Conservation (phyloP, 2,113 vertebrate species). For the Triplophysa rosa region DNA sequence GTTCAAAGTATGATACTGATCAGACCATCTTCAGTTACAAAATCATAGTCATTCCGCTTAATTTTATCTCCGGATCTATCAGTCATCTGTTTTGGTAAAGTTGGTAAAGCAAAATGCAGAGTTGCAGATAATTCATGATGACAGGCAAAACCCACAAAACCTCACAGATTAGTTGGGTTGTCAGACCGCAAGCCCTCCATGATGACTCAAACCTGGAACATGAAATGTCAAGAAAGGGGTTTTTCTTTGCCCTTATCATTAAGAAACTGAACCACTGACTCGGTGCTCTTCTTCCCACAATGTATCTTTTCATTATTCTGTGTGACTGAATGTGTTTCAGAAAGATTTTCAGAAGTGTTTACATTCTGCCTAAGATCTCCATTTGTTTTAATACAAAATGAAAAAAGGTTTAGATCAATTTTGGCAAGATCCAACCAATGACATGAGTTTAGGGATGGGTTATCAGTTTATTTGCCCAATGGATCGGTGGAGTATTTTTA, state of each 20-base stretch:
- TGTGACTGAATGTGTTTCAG: slow-evolving; percentile 18
- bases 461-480: too few relatives aligned
- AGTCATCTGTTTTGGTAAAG: background rate
- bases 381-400: too few relatives aligned
- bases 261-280: slow-evolving; percentile 17
- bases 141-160: slow-evolving; percentile 40
- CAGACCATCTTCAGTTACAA: background rate
- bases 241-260: slow-evolving; percentile 27
- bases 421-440: too few relatives aligned
- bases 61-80: background rate
- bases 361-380: too few relatives aligned
- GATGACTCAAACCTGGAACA: slow-evolving; percentile 62
- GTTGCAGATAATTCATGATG: slow-evolving; percentile 14
- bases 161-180: slow-evolving; percentile 24
- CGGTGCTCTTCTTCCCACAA: slow-evolving; percentile 2
- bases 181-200: slow-evolving; percentile 23
- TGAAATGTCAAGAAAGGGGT: slow-evolving; percentile 48
- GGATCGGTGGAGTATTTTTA: too few relatives aligned
- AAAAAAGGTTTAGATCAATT: too few relatives aligned
- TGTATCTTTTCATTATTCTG: background rate
- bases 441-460: too few relatives aligned
- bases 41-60: background rate
- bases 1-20: background rate
- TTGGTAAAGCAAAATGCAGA: background rate
- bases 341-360: background rate